Evolutionary conservation across 30 jellyfish, hydroid and myxozoan genomes (phyloP).

Genomic region (Aurelia aurita): DNA sequence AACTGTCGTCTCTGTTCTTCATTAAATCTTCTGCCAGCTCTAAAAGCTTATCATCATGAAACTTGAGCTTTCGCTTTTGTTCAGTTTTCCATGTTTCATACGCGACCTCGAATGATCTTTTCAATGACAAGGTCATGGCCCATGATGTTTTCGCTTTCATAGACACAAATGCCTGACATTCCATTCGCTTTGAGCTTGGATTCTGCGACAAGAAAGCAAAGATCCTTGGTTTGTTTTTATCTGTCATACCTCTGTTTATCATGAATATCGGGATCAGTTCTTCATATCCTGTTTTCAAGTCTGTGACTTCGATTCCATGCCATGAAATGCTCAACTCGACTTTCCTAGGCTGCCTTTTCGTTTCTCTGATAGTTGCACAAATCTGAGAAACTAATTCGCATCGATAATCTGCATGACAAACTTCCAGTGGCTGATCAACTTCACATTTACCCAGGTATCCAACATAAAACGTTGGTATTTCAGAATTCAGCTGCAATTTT

Average conservation of each 20-base stretch:
- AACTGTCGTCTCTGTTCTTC: background rate
- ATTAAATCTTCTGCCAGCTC: constrained; percentile 44
- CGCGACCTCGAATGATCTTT: constrained; percentile 56
- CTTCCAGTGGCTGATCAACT: background rate
- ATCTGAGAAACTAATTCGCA: constrained; percentile 31
- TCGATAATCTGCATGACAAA: constrained; percentile 16
- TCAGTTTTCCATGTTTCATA: constrained; percentile 54
- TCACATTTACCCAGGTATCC: constrained; percentile 32
- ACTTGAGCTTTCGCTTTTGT: constrained; percentile 29
- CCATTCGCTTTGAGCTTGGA: constrained; percentile 19
- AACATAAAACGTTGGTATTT: constrained; percentile 43
- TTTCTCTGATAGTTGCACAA: constrained; percentile 10
- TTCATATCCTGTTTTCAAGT: constrained; percentile 23
- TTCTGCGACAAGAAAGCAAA: constrained; percentile 36
- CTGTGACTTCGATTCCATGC: constrained; percentile 50
- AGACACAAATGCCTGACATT: constrained; percentile 43
- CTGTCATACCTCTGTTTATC: constrained; percentile 58
- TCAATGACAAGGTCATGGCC: constrained; percentile 60
- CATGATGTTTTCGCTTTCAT: constrained; percentile 43
- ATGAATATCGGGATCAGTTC: constrained; percentile 38
- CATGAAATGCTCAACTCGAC: constrained; percentile 51
- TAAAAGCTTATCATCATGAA: constrained; percentile 33
- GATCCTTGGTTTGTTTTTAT: constrained; percentile 34
- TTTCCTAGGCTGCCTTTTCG: constrained; percentile 28
- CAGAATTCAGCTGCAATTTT: constrained; percentile 23